phyloP scores from a whole-genome alignment of 2,797 vertebrate genomes.

The Amblyopsis hoosieri region DNA sequence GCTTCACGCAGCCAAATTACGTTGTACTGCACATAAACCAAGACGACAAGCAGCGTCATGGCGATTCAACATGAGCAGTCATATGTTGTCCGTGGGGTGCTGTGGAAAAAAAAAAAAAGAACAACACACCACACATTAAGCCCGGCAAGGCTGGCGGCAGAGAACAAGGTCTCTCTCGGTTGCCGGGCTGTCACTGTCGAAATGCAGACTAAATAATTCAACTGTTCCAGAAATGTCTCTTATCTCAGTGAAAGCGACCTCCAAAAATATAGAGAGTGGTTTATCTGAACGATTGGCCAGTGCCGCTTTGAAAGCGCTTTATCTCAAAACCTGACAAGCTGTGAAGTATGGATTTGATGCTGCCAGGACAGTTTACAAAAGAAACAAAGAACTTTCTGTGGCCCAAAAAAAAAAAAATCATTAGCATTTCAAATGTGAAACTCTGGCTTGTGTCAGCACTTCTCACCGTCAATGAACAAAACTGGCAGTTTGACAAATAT shows the following conservation, averaged over 20 bases:
- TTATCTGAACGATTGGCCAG: conserved; percentile 17
- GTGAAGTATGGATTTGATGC: conserved; percentile 23
- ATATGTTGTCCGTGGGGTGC: conserved; percentile 35
- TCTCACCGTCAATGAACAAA: conserved; percentile 42
- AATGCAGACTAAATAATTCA: conserved; percentile 57
- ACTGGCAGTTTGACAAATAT: conserved; percentile 2
- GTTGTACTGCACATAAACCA: conserved; percentile 57
- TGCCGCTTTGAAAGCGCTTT: conserved; percentile 17
- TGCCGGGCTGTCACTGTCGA: conserved; percentile 37
- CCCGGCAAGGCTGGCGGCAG: conserved; percentile 22
- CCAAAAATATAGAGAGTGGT: conserved; percentile 36
- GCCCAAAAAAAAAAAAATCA: conserved; percentile 28
- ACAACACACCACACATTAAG: conserved; percentile 3
- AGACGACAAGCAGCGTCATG: conserved; percentile 69
- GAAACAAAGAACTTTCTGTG: conserved; percentile 18
- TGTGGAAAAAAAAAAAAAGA: conserved; percentile 22
- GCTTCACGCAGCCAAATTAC: conserved; percentile 68
- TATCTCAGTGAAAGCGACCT: conserved; percentile 23
- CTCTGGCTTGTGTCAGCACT: conserved; percentile 48
- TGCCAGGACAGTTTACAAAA: conserved; percentile 4
- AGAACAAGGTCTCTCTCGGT: conserved; percentile 6
- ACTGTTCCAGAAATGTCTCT: conserved; percentile 35
- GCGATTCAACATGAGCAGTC: conserved; percentile 61
- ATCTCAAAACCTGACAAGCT: conserved; percentile 20
- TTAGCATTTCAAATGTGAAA: conserved; percentile 54